Evolutionary conservation across 2,113 vertebrate genomes (phyloP).

Genomic region (Aythya baeri): DNA sequence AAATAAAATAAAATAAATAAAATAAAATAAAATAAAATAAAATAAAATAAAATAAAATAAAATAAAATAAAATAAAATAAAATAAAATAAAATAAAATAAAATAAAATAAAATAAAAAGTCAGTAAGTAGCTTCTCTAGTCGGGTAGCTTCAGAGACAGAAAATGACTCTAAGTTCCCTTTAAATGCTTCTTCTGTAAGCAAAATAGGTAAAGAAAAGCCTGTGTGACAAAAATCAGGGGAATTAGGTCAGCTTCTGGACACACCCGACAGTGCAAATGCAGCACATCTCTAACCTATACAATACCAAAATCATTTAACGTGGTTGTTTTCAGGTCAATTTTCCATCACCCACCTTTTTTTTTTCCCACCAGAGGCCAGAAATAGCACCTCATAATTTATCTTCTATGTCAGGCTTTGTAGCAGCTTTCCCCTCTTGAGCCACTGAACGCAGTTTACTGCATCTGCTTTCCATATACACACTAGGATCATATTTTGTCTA

Average conservation of each 20-base stretch:
- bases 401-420: not conserved
- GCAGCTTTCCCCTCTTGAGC: conserved; percentile 14
- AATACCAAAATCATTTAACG: conserved; percentile 38
- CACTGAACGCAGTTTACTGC: not conserved
- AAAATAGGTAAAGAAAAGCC: not conserved
- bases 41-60: too few species aligned
- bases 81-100: too few species aligned
- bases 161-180: not conserved
- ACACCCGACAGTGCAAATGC: not conserved
- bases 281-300: not conserved
- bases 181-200: not conserved
- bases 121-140: not conserved
- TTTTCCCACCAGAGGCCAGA: conserved; percentile 35
- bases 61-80: not conserved
- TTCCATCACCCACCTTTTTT: not conserved
- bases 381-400: conserved; percentile 45
- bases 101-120: not conserved
- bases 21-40: too few species aligned
- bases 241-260: conserved; percentile 32
- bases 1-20: too few species aligned
- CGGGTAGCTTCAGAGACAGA: not conserved
- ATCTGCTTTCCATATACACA: conserved; percentile 37
- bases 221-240: not conserved
- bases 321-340: conserved; percentile 32
- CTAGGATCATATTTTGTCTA: conserved; percentile 18